Evolutionary conservation across 2,113 vertebrate species (phyloP).

Genomic region (Turnix velox): DNA sequence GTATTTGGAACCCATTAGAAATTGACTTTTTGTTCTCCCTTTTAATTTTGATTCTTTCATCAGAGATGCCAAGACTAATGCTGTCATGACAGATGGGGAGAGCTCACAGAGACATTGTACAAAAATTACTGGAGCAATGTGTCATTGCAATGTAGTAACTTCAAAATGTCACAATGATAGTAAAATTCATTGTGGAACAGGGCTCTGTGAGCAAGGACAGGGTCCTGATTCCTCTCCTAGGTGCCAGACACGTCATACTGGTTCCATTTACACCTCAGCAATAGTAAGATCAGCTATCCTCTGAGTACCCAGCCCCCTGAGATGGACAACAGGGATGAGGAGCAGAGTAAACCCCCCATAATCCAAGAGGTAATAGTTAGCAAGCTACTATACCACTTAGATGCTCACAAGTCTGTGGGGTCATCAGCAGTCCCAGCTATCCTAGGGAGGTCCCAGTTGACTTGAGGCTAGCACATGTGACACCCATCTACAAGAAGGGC

Average conservation of each 20-base stretch:
- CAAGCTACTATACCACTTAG: neutral
- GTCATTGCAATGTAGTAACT: slow-evolving; percentile 51
- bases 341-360: neutral
- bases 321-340: no score
- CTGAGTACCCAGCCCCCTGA: neutral
- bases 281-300: neutral
- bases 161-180: slow-evolving; percentile 55
- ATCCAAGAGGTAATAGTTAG: neutral
- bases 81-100: slow-evolving; percentile 64
- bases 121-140: slow-evolving; percentile 63
- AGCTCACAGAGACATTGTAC: slow-evolving; percentile 31
- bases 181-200: slow-evolving; percentile 12
- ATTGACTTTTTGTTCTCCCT: slow-evolving; percentile 51
- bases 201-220: neutral
- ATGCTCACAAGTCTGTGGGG: neutral
- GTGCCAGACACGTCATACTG: neutral
- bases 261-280: neutral
- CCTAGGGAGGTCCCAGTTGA: neutral
- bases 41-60: slow-evolving; percentile 65
- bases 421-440: neutral
- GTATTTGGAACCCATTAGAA: slow-evolving; percentile 60
- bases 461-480: neutral
- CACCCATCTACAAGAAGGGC: neutral
- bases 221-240: neutral
- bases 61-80: slow-evolving; percentile 64